Evolutionary conservation across 35 echinoderm and acorn worm genomes (phyloP), one percentile per base, ranked within the genome.

Genomic region (Lytechinus pictus): DNA sequence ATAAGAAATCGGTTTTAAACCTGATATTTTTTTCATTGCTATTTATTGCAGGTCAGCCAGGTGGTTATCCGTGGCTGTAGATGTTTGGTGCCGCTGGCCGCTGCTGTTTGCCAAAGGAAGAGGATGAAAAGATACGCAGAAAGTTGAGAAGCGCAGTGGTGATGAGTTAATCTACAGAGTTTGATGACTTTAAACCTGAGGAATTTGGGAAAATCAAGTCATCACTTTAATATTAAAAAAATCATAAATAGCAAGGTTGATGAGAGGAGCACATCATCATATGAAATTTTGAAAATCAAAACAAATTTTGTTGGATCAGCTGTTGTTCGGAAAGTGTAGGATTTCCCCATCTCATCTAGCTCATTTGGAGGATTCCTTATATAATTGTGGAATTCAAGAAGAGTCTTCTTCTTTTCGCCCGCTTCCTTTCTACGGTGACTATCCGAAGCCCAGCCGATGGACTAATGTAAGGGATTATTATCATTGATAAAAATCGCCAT

Each of bases 381-480:
- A 44, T 79, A 24, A 4, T 79, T 79, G 66, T 79, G 66, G 66
- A 79, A 79, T 79, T 79, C 66, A n/a, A 79, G 66, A 79, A 58
- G 61, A 19, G n/a, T 79, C 8, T 79, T 4, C 1, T 79, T 79
- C n/a, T 79, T 14, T 79, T 79, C 2, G 33, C 16, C 66, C 0
- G 7, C 21, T 79, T 79, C 66, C 19, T 79, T 24, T 44, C 33
- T 44, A 44, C 33, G 33, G 33, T 44, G 33, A 44, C 2, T 44
- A 44, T 44, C 33, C 33, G 33, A 44, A 44, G 33, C 33, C 66
- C 16, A 24, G 66, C 66, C 66, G 19, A n/a, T 79, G 88, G 88
- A 90, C 88, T 52, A 90, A 90, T 90, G 88, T 90, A 90, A 90
- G 88, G 88, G 88, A 90, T 90, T 90, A 90, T 90, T 54, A 54